Base-by-base conservation (phyloP, 2,888 invertebrate genomes). In the Fabriciana adippe region DNA sequence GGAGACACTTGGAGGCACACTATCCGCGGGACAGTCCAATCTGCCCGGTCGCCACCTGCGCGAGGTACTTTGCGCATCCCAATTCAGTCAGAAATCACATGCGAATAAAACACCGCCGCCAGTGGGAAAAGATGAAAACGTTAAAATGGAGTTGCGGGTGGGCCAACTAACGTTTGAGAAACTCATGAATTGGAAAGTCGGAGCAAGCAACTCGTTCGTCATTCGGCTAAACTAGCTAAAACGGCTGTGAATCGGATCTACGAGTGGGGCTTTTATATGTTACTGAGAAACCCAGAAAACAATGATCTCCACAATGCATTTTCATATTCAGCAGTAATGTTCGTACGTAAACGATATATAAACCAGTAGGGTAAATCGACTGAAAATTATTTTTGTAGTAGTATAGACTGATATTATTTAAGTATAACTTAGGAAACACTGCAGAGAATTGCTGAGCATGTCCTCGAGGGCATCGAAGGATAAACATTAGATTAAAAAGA, bases 1-100 rank as follows among this genome's bases (percentile, higher is more conserved):
- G 96, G 70, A 94, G 94, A 64, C 97, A 97, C 89, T 94, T 97
- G 79, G 96, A 95, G 83, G 94, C 95, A 76, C 97, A 97, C 92
- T 97, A 97, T 93, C 97, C 97, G 72, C 94, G 96, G 79, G 97
- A 97, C 91, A 96, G 96, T 84, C 96, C 96, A 74, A 94, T 95
- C 74, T 97, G 97, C 89, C 97, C 97, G 53, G 97, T 97, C 66
- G 90, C 94, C 68, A 93, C 94, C 74, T 97, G 97, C 88, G 95
- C 95, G 65, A 94, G 96, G 73, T 93, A 93, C 76, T 97, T 97
- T 88, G 94, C 96, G 72, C 97, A 97, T 89, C 97, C 97, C 72
- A 97, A 97, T 92, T 97, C 97, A 68, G 97, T 97, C 76, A 94
- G 97, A 79, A 97, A 97, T 92, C 97, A 97, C 89, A 97, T 97